phyloP scores from a whole-genome alignment of 2,797 vertebrate genomes.

The Schizothorax lantsangensis region DNA sequence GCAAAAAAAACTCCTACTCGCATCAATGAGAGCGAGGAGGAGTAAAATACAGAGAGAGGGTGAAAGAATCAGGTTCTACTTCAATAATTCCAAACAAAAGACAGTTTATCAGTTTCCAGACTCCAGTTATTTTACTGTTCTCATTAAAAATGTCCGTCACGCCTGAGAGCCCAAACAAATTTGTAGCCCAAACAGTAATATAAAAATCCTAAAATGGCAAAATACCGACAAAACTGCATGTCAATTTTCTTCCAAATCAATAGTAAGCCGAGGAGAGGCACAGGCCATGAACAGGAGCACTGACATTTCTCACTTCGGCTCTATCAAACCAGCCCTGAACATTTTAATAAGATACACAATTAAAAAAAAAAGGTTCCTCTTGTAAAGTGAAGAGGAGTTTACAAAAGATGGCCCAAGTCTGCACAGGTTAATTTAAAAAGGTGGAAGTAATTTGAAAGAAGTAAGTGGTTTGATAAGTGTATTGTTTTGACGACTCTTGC shows the following conservation, averaged over 20 bases:
- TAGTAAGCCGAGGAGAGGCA: slow-evolving; percentile 70
- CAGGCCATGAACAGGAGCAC: slow-evolving; percentile 64
- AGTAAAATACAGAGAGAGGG: slow-evolving; percentile 21
- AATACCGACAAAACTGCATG: slow-evolving; percentile 72
- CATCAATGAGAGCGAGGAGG: not conserved
- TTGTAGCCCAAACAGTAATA: slow-evolving; percentile 79
- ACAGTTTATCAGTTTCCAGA: slow-evolving; percentile 61
- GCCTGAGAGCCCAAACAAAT: slow-evolving; percentile 70
- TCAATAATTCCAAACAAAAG: slow-evolving; percentile 57
- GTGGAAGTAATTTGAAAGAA: slow-evolving; percentile 16
- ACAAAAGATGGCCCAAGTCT: slow-evolving; percentile 23
- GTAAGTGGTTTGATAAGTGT: slow-evolving; percentile 14
- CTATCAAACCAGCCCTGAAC: slow-evolving; percentile 58
- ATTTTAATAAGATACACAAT: slow-evolving; percentile 52
- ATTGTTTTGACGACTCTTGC: slow-evolving; percentile 28
- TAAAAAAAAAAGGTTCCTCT: not conserved
- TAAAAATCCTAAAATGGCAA: slow-evolving; percentile 76
- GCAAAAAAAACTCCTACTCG: slow-evolving; percentile 24
- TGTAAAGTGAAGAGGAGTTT: slow-evolving; percentile 9
- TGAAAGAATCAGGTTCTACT: slow-evolving; percentile 50
- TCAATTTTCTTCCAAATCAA: slow-evolving; percentile 80
- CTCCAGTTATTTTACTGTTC: slow-evolving; percentile 68
- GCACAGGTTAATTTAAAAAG: slow-evolving; percentile 35
- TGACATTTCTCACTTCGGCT: slow-evolving; percentile 61
- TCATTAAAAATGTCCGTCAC: slow-evolving; percentile 63